Base-by-base conservation (phyloP, 1,140 invertebrate species). In the Lepidurus packardi region DNA sequence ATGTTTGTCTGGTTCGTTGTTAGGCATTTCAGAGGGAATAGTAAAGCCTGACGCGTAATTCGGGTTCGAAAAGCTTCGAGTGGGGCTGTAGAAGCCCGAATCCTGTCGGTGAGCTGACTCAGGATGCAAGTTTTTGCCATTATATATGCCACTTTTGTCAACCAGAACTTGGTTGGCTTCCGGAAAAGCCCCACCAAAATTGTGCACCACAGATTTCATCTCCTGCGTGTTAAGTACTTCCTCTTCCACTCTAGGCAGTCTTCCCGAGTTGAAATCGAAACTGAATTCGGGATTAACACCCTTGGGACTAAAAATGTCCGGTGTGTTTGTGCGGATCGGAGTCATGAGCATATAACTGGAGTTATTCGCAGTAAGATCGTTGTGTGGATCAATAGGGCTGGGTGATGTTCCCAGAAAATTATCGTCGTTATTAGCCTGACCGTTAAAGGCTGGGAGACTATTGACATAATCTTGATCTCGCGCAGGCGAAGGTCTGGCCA, bases 401-500 rank as follows among this genome's bases (percentile, higher is more conserved):
- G 8, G 1, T n/a, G 53, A 13, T n/a, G 21, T 13, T 4, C 53
- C 53, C 53, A 65, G 0, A 65, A n/a, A 13, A 8, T 65, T 21
- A 21, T 65, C 21, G 53, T 65, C 53, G 13, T 65, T 13, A 65
- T 65, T 65, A 65, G 8, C 16, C 21, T 65, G 53, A 7, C 16
- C 6, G 53, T 1, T 65, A 7, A 65, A 9, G 13, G 21, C 16
- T 16, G 16, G 21, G 42, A 13, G 78, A 34, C 16, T 74, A 43
- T 43, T 73, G 78, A 73, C 65, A 42, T 73, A 73, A 73, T 43
- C 53, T 41, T 13, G 65, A 13, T 78, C 73, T 43, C 47, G 24
- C 6, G 16, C 75, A 21, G 43, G 75, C 8, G 75, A 45, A 1
- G 41, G 47, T 74, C 73, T 41, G 21, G 42, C 90, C 80, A 73